Conservation (phyloP, 2,888 invertebrate species). For the Trichopria drosophilae region DNA sequence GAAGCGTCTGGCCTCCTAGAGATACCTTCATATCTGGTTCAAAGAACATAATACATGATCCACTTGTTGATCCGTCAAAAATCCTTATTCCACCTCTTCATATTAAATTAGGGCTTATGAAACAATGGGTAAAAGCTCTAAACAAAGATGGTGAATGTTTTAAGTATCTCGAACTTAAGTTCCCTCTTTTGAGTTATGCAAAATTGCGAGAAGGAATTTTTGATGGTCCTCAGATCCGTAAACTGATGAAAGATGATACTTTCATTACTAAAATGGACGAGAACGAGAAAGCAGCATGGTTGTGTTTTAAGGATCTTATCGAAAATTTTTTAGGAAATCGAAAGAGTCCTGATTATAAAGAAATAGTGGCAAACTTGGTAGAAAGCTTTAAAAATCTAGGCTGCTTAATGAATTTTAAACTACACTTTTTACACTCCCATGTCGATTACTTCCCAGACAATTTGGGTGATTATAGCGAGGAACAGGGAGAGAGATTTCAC, state of each 20-base stretch:
- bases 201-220: no score
- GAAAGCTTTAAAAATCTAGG: conserved; percentile 21
- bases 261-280: conserved; percentile 28
- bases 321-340: conserved; percentile 34
- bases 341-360: conserved; percentile 30
- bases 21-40: background rate
- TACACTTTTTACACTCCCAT: conserved; percentile 47
- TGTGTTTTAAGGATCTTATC: conserved; percentile 21
- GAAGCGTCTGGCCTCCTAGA: conserved; percentile 3
- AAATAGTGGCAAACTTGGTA: conserved; percentile 37
- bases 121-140: background rate
- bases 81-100: conserved; percentile 4
- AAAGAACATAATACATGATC: conserved; percentile 2
- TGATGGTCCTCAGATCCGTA: conserved; percentile 23
- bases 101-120: background rate
- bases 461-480: conserved; percentile 45
- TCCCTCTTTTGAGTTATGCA: no score
- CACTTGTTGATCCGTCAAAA: conserved; percentile 1
- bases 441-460: conserved; percentile 47
- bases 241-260: conserved; percentile 17
- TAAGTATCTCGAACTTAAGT: background rate
- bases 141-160: conserved; percentile 2
- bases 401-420: conserved; percentile 43
- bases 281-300: conserved; percentile 31
- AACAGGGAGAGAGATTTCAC: conserved; percentile 50